Conservation (phyloP, 1,140 invertebrate genomes). For the Drosophila ironensis region DNA sequence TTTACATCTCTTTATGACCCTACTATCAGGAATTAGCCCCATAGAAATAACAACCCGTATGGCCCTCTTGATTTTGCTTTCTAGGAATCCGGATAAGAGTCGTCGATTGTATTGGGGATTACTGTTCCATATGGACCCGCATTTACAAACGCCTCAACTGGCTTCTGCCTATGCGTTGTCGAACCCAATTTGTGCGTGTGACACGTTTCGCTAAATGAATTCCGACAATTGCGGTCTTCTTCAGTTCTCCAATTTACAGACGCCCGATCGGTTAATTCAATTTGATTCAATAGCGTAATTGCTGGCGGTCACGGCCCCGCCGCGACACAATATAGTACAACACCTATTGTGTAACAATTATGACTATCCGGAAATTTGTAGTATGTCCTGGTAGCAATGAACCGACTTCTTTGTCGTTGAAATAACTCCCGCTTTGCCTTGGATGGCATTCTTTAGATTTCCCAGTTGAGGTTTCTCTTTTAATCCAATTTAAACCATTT, state of each 20-base stretch:
- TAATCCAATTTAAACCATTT: constrained; percentile 52
- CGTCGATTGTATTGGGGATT: too few relatives aligned
- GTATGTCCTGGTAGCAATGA: constrained; percentile 1
- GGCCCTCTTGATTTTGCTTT: background rate
- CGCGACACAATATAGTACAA: constrained; percentile 1
- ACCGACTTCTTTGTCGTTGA: background rate
- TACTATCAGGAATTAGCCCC: too few relatives aligned
- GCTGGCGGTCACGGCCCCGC: constrained; percentile 43
- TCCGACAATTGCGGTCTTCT: constrained; percentile 35
- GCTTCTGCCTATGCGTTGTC: constrained; percentile 4
- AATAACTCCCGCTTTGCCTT: background rate
- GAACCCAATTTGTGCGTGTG: constrained; percentile 40
- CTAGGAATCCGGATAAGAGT: background rate
- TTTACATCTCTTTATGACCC: too few relatives aligned
- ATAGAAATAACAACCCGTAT: too few relatives aligned
- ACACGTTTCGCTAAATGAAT: constrained; percentile 38
- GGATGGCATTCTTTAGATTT: too few relatives aligned
- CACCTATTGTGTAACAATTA: constrained; percentile 44
- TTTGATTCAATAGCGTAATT: constrained; percentile 39
- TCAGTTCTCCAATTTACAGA: constrained; percentile 47
- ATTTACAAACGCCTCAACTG: constrained; percentile 10
- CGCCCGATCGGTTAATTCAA: constrained; percentile 44
- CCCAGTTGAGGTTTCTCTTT: background rate
- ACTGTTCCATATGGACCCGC: background rate
- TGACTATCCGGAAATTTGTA: constrained; percentile 17